Evolutionary conservation across 2,888 invertebrate species (phyloP).

Genomic region (Thereva unica): DNA sequence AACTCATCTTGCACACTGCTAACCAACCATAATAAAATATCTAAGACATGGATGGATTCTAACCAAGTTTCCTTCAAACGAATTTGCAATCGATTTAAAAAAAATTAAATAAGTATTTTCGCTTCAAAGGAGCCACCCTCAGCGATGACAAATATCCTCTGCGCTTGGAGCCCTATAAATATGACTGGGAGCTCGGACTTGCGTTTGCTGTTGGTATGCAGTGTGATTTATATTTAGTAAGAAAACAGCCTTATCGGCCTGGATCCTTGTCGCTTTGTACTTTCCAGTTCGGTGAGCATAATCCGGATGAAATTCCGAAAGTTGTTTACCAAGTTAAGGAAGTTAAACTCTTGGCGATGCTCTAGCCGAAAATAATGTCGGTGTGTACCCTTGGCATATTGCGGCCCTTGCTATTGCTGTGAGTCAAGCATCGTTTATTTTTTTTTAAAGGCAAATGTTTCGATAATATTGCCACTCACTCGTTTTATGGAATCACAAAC

Average conservation of each 20-base stretch:
- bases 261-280: slow-evolving; percentile 11
- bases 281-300: slow-evolving; percentile 20
- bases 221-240: slow-evolving; percentile 21
- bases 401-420: not conserved
- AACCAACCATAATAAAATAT: no score
- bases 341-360: not conserved
- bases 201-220: slow-evolving; percentile 18
- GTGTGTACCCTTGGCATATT: slow-evolving; percentile 5
- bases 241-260: slow-evolving; percentile 13
- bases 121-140: not conserved
- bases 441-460: not conserved
- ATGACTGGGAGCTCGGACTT: slow-evolving; percentile 21
- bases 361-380: slow-evolving; percentile 8
- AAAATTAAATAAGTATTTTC: no score
- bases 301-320: slow-evolving; percentile 11
- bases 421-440: not conserved
- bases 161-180: slow-evolving; percentile 33
- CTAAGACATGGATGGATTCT: no score
- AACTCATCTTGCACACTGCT: no score
- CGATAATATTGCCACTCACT: no score
- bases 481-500: no score
- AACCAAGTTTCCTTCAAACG: no score
- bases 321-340: slow-evolving; percentile 22
- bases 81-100: no score
- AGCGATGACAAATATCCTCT: slow-evolving; percentile 12